These are phyloP conservation scores for Himantopus leucocephalus DNA, from an alignment of 2,113 vertebrate species.

Conservation along the genomic window DNA sequence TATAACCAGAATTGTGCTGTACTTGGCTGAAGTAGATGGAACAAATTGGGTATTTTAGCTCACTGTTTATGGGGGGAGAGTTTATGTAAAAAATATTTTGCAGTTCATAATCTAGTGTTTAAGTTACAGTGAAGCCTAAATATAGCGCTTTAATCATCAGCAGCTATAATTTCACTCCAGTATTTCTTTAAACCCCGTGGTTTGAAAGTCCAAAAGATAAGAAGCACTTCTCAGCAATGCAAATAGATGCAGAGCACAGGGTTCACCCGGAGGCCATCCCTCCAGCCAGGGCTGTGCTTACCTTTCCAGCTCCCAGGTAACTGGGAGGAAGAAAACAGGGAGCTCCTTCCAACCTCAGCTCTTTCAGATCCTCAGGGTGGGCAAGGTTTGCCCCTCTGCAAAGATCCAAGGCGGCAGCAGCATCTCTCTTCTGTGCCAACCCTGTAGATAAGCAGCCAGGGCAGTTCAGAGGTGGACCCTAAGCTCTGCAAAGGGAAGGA, in stretches of 20 bases:
- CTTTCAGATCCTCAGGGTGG: background rate
- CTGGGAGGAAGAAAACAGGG: background rate
- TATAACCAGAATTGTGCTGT: background rate
- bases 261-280: background rate
- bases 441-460: background rate
- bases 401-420: background rate
- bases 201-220: conserved; percentile 79
- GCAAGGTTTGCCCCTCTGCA: background rate
- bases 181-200: conserved; percentile 28
- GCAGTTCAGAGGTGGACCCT: background rate
- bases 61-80: background rate
- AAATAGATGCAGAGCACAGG: background rate
- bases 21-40: background rate
- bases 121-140: conserved; percentile 19
- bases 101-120: background rate
- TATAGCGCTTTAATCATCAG: background rate
- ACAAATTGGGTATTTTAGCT: background rate
- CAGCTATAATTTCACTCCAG: background rate
- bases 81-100: conserved; percentile 19
- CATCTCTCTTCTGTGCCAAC: background rate
- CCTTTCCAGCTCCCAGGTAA: conserved; percentile 33
- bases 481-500: background rate
- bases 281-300: background rate
- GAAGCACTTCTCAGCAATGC: conserved; percentile 29
- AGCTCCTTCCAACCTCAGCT: background rate